Evolutionary conservation across 2,888 invertebrate genomes (phyloP).

Genomic region (Mellilla xanthometata): DNA sequence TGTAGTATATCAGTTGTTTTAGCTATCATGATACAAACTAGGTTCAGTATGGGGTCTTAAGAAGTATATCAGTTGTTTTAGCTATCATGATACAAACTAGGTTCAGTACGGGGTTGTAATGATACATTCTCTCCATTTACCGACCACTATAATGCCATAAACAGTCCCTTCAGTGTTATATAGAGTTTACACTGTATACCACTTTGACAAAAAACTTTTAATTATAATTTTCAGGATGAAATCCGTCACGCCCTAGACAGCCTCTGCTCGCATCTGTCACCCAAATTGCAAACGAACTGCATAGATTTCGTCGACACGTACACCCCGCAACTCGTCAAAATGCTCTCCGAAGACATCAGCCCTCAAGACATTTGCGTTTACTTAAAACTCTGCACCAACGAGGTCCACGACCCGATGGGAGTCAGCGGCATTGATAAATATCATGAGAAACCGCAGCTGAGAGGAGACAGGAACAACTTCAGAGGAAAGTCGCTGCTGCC

Average conservation of each 20-base stretch:
- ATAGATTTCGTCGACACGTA: constrained; percentile 89
- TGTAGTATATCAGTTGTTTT: no score
- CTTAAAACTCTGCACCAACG: constrained; percentile 87
- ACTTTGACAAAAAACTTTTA: no score
- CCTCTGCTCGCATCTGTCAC: constrained; percentile 87
- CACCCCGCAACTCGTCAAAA: constrained; percentile 88
- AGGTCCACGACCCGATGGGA: constrained; percentile 54
- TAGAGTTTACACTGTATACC: no score
- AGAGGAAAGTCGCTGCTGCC: constrained; percentile 55
- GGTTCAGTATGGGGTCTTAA: no score
- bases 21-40: no score
- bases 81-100: no score
- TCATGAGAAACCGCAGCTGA: constrained; percentile 59
- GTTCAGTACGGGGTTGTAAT: no score
- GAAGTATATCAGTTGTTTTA: no score
- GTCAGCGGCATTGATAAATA: constrained; percentile 55
- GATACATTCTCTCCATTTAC: no score
- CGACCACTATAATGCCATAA: no score
- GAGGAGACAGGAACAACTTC: constrained; percentile 66
- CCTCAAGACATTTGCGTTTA: constrained; percentile 88
- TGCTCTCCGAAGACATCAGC: constrained; percentile 88
- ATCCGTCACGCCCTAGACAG: constrained; percentile 87
- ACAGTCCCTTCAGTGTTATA: no score
- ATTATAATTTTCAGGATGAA: constrained; percentile 84
- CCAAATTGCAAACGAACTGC: constrained; percentile 86